Base-by-base conservation (phyloP, 2,888 invertebrate species). In the Drosophila limbata region DNA sequence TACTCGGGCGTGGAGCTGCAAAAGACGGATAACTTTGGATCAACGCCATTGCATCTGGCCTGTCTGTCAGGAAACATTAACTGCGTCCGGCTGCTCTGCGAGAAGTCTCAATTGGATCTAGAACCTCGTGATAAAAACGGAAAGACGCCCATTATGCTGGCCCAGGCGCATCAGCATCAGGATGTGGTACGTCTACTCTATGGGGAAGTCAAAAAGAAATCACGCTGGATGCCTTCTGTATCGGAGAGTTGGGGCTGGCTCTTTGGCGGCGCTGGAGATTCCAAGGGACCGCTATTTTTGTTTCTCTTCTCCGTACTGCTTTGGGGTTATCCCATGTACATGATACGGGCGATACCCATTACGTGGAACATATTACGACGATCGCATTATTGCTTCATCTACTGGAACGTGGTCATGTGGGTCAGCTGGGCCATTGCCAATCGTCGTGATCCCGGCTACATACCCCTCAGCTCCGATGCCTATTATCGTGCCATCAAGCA, bases 281-380 rank as follows among this genome's bases (percentile, higher is more conserved):
- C 97, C 0, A 98, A 98, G 92, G 96, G 96, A 15, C 97, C 98
- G 0, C 92, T 98, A 19, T 92, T 98, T 31, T 95, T 98, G 89
- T 97, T 98, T 90, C 94, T 98, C 87, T 94, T 96, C 67, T 97
- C 97, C 0, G 96, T 98, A 10, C 93, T 98, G 5, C 93, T 97
- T 25, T 98, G 98, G 98, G 98, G 96, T 9, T 98, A 98, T 92
- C 98, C 98, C 0, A 97, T 98, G 97, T 98, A 98, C 90, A 94
- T 98, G 85, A 95, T 98, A 71, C 94, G 96, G 93, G 97, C 97
- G 84, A 95, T 98, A 74, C 98, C 98, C 1, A 94, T 97, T 44
- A 98, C 98, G 0, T 98, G 98, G 98, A 96, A 97, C 90, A 95
- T 96, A 8, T 93, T 98, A 42, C 94, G 97, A 1, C 95, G 96